These are phyloP conservation scores for Julus scandinavius DNA, from an alignment of 2,888 invertebrate species.

Conservation along the genomic window DNA sequence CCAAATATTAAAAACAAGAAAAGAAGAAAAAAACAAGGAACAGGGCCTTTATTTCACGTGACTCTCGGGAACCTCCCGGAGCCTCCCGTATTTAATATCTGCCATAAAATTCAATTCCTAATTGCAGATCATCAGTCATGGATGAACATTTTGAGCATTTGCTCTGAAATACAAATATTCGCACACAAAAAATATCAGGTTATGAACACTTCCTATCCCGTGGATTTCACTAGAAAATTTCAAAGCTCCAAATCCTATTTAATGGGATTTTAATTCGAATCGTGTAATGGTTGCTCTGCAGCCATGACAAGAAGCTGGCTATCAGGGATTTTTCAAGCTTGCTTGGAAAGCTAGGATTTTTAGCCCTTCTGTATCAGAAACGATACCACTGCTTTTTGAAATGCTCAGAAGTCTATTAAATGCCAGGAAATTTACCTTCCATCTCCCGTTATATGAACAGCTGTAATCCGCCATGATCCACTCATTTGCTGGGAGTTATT, in stretches of 20 bases:
- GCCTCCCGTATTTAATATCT: background rate
- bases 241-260: constrained; percentile 1
- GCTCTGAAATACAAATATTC: too few species aligned
- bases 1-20: background rate
- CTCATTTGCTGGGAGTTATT: background rate
- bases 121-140: too few species aligned
- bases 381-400: background rate
- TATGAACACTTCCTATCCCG: too few species aligned
- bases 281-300: constrained; percentile 2
- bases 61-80: background rate
- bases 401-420: background rate
- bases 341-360: background rate
- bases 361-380: background rate
- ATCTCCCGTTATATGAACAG: constrained; percentile 59
- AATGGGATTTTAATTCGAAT: background rate
- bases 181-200: too few species aligned
- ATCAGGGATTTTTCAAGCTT: background rate
- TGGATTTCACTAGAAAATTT: background rate
- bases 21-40: too few species aligned
- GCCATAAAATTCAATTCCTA: background rate
- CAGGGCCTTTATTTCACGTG: background rate
- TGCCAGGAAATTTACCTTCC: constrained; percentile 57
- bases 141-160: too few species aligned
- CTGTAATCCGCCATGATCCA: constrained; percentile 29
- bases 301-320: constrained; percentile 9